Base-by-base conservation (phyloP, 2,888 invertebrate genomes). In the Xylota segnis region DNA sequence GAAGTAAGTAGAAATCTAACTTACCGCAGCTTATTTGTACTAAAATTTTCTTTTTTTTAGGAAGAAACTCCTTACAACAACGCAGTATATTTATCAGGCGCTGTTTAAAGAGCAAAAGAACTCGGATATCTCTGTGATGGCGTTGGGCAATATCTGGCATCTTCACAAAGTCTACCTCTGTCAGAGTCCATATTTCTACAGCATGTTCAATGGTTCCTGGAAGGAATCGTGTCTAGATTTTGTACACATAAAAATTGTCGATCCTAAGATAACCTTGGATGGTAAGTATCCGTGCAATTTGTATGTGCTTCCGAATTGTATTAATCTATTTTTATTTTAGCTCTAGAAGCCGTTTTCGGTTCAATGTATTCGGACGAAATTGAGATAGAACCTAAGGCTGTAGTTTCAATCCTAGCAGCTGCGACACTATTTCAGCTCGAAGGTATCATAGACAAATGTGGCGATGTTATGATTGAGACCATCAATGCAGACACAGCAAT, bases 181-280 rank as follows among this genome's bases (percentile, higher is more conserved):
- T 88, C 96, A 96, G 94, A 96, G 96, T 89, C 95, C 95, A 0
- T 96, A 96, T 90, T 96, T 96, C 91, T 94, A 94, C 10, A 95
- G 96, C 89, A 96, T 96, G 96, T 96, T 96, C 91, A 95, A 94
- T 89, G 96, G 96, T 4, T 94, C 95, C 2, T 96, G 96, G 96
- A 93, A 94, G 88, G 96, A 96, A 91, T 93, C 95, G 0, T 93
- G 94, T 61, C 94, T 95, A 91, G 93, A 94, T 88, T 93, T 94
- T 81, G 94, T 96, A 45, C 93, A 92, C 72, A 95, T 96, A 68
- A 94, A 95, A 91, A 95, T 96, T 65, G 93, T 94, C 3, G 96
- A 96, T 93, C 94, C 95, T 12, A 94, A 95, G 83, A 95, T 96
- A 79, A 95, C 94, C 4, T 89, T 93, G 74, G 94, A 95, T 75